Evolutionary conservation across 2,888 invertebrate genomes (phyloP).

Genomic region (Heteromyza rotundicornis): DNA sequence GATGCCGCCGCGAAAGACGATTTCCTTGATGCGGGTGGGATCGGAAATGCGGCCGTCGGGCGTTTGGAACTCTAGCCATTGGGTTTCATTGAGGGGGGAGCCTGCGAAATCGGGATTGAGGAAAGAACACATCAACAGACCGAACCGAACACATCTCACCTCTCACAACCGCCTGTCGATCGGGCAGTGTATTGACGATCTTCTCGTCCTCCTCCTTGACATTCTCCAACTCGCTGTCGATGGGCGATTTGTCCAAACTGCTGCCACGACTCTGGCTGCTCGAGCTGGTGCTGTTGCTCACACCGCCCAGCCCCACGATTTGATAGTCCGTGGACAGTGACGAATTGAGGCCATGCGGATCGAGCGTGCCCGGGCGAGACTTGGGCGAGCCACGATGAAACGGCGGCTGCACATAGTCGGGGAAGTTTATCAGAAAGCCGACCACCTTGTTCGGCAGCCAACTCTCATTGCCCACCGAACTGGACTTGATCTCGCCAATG

Average conservation of each 20-base stretch:
- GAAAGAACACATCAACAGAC: no score
- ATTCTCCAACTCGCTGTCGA: slow-evolving; percentile 68
- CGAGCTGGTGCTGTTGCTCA: slow-evolving; percentile 41
- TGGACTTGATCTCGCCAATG: slow-evolving; percentile 65
- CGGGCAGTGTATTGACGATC: slow-evolving; percentile 50
- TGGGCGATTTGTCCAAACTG: slow-evolving; percentile 65
- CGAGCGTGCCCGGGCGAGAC: slow-evolving; percentile 37
- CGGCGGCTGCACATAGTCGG: slow-evolving; percentile 57
- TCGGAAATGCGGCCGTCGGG: slow-evolving; percentile 81
- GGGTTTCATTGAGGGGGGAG: slow-evolving; percentile 74
- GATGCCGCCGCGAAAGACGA: slow-evolving; percentile 92
- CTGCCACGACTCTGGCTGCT: slow-evolving; percentile 46
- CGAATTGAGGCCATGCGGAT: slow-evolving; percentile 39
- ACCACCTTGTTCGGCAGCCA: slow-evolving; percentile 59
- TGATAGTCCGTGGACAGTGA: slow-evolving; percentile 51
- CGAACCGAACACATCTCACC: slow-evolving; percentile 35
- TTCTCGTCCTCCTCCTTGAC: slow-evolving; percentile 52
- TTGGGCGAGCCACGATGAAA: slow-evolving; percentile 45
- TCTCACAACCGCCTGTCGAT: slow-evolving; percentile 48
- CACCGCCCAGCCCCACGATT: slow-evolving; percentile 44
- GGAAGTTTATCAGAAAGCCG: slow-evolving; percentile 56
- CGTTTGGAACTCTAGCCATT: slow-evolving; percentile 84
- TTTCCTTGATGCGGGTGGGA: slow-evolving; percentile 77
- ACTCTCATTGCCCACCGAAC: slow-evolving; percentile 48
- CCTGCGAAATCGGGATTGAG: slow-evolving; percentile 64